A percentile compares a stretch with the other conserved stretches of the same genome.
phyloP scores from a whole-genome alignment of 2,797 vertebrate genomes.

The Anguilla pacifica region DNA sequence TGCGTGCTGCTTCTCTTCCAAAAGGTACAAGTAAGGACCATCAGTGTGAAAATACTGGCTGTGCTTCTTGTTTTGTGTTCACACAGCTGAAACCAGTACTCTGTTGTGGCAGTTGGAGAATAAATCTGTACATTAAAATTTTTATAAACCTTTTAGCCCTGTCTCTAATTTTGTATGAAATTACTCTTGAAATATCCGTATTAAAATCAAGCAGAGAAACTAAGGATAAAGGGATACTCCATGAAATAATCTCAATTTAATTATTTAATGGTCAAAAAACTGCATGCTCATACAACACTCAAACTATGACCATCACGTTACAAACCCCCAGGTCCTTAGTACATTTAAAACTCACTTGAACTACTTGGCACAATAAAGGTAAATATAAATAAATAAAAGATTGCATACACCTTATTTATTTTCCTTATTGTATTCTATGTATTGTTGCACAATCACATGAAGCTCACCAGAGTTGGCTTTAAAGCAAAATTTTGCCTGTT shows the following conservation, averaged over 20 bases:
- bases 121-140: conserved; percentile 62
- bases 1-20: conserved; percentile 23
- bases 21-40: conserved; percentile 14
- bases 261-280: not conserved
- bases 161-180: conserved; percentile 21
- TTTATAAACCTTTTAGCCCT: conserved; percentile 56
- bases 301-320: too few species aligned
- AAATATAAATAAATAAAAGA: too few species aligned
- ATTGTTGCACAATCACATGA: too few species aligned
- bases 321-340: too few species aligned
- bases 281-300: too few species aligned
- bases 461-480: too few species aligned
- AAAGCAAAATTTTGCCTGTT: too few species aligned
- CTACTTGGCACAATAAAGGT: too few species aligned
- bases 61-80: conserved; percentile 39
- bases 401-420: too few species aligned
- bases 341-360: too few species aligned
- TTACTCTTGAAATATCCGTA: not conserved
- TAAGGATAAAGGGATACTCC: not conserved
- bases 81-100: conserved; percentile 50
- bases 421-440: too few species aligned
- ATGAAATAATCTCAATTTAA: not conserved
- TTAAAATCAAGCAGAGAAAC: not conserved
- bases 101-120: conserved; percentile 47
- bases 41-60: conserved; percentile 29